These are phyloP conservation scores for Cheirogaleus medius DNA, from an alignment of 2,113 vertebrate species.

Conservation along the genomic window DNA sequence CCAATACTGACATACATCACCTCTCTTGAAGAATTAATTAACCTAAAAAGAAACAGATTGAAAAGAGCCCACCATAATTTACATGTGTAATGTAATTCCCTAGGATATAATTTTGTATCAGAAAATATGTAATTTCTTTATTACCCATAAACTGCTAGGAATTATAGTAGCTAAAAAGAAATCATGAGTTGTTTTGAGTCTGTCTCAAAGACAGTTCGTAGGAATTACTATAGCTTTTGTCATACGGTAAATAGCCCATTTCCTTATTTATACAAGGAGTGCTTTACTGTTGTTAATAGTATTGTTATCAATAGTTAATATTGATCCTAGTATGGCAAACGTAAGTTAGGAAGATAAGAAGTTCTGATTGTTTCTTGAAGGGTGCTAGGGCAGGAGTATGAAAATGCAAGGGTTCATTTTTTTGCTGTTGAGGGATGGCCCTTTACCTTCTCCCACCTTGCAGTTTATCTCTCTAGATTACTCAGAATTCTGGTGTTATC, in stretches of 20 bases:
- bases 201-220: neutral
- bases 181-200: slow-evolving; percentile 15
- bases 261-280: neutral
- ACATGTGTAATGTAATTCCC: slow-evolving; percentile 61
- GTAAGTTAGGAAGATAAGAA: neutral
- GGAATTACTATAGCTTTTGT: neutral
- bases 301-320: neutral
- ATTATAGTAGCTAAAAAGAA: slow-evolving; percentile 56
- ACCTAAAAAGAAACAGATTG: slow-evolving; percentile 36
- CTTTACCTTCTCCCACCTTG: too few relatives aligned
- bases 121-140: slow-evolving; percentile 55
- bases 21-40: slow-evolving; percentile 66
- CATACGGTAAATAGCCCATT: neutral
- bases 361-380: neutral
- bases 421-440: neutral
- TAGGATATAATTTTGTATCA: slow-evolving; percentile 47
- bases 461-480: neutral
- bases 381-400: accelerated
- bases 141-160: slow-evolving; percentile 33
- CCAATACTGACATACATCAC: neutral
- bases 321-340: neutral
- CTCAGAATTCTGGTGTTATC: neutral
- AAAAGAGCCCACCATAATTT: slow-evolving; percentile 55
- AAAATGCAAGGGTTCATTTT: neutral
- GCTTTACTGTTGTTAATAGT: neutral